Conservation (phyloP, 1,140 invertebrate species). For the Calephelis nemesis region DNA sequence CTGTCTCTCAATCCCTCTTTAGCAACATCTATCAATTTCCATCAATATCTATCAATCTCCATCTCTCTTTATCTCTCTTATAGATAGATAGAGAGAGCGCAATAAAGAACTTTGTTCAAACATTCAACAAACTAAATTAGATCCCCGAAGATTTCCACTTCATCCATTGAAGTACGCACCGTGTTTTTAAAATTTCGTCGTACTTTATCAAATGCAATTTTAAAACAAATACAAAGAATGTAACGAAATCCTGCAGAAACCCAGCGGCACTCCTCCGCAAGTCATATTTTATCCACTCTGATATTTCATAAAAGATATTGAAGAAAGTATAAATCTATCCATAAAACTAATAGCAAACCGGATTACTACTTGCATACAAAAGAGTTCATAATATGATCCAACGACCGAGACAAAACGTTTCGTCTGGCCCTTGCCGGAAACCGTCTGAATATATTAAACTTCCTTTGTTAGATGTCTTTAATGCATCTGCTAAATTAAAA, state of each 20-base stretch:
- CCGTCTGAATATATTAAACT: conserved; percentile 47
- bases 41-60: too few species aligned
- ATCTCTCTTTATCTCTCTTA: too few species aligned
- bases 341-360: conserved; percentile 14
- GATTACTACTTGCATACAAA: conserved; percentile 53
- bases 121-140: too few species aligned
- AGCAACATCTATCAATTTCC: too few species aligned
- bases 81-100: too few species aligned
- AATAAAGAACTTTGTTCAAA: too few species aligned
- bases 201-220: too few species aligned
- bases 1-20: too few species aligned
- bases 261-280: neutral
- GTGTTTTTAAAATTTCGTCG: too few species aligned
- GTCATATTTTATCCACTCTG: neutral
- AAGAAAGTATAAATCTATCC: conserved; percentile 7
- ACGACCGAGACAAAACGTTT: conserved; percentile 51
- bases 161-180: too few species aligned
- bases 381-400: conserved; percentile 45
- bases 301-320: conserved; percentile 2
- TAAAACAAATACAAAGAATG: too few species aligned
- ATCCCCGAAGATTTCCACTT: too few species aligned
- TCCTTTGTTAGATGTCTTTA: conserved; percentile 64
- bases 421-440: conserved; percentile 63
- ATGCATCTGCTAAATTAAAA: conserved; percentile 44
- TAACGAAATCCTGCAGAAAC: neutral